Evolutionary conservation across 1,140 invertebrate species (phyloP).

Genomic region (Cotesia vestalis): DNA sequence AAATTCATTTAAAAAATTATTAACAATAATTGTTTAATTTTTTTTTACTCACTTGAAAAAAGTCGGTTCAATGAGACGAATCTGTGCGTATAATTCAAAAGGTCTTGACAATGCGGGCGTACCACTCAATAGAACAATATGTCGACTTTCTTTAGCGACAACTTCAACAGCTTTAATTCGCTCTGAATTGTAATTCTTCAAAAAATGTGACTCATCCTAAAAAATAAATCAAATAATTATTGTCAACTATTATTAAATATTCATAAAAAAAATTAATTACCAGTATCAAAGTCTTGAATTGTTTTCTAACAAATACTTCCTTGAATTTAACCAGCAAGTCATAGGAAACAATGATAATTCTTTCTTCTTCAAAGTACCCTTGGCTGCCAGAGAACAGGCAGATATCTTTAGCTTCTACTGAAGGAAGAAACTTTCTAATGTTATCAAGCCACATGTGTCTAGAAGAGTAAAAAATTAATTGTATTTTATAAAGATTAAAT

Average conservation of each 20-base stretch:
- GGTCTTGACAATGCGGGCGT: slow-evolving; percentile 95
- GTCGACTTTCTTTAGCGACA: slow-evolving; percentile 71
- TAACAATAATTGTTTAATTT: neutral
- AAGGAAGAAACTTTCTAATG: slow-evolving; percentile 76
- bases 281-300: slow-evolving; percentile 83
- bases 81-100: slow-evolving; percentile 86
- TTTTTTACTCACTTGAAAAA: slow-evolving; percentile 63
- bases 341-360: slow-evolving; percentile 83
- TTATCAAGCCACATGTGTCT: slow-evolving; percentile 83
- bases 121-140: slow-evolving; percentile 87
- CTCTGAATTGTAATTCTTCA: slow-evolving; percentile 86
- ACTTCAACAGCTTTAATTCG: slow-evolving; percentile 76
- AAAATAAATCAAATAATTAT: neutral
- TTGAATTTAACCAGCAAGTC: slow-evolving; percentile 76
- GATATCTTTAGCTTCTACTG: slow-evolving; percentile 71
- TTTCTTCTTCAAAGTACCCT: slow-evolving; percentile 70
- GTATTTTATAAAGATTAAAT: slow-evolving; percentile 26
- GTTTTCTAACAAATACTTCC: slow-evolving; percentile 69
- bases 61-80: slow-evolving; percentile 72
- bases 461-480: slow-evolving; percentile 44
- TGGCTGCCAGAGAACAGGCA: slow-evolving; percentile 72
- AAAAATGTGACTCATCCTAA: slow-evolving; percentile 81
- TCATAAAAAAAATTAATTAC: slow-evolving; percentile 44
- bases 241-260: too few species aligned
- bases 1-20: too few species aligned